Percentiles rank a stretch among this genome's conserved stretches.
Conservation (phyloP, 1,140 invertebrate genomes). For the Camponotus vicinus region DNA sequence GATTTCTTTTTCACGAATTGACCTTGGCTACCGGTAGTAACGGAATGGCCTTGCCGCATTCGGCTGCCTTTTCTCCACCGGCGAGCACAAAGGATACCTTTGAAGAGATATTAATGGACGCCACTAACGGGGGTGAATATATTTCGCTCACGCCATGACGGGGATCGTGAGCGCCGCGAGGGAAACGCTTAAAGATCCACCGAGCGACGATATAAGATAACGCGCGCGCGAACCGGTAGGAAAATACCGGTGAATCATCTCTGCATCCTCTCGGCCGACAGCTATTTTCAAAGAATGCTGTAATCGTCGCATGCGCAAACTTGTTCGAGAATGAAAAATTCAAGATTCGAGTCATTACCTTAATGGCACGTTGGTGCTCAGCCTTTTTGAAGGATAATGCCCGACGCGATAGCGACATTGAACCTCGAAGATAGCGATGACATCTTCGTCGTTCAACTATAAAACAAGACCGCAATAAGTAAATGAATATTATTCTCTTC, state of each 20-base stretch:
- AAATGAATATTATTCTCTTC: slow-evolving; percentile 24
- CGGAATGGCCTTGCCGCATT: slow-evolving; percentile 57
- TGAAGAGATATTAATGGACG: slow-evolving; percentile 37
- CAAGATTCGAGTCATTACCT: slow-evolving; percentile 8
- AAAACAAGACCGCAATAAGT: slow-evolving; percentile 39
- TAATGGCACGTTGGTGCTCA: slow-evolving; percentile 15
- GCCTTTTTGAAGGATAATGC: background rate
- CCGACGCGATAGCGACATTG: slow-evolving; percentile 19
- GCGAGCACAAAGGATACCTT: slow-evolving; percentile 10
- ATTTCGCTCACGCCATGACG: slow-evolving; percentile 43
- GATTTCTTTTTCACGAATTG: slow-evolving; percentile 53
- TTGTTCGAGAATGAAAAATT: slow-evolving; percentile 4
- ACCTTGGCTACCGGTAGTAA: slow-evolving; percentile 53
- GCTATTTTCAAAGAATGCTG: background rate
- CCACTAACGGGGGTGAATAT: slow-evolving; percentile 21
- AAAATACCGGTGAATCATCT: slow-evolving; percentile 38
- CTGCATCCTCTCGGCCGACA: background rate
- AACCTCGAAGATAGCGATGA: slow-evolving; percentile 11
- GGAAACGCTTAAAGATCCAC: background rate
- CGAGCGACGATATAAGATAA: slow-evolving; percentile 19
- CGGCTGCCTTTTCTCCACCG: background rate
- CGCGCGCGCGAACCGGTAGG: background rate
- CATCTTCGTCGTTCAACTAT: slow-evolving; percentile 38
- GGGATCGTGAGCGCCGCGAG: slow-evolving; percentile 47
- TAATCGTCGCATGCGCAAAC: slow-evolving; percentile 12